Evolutionary conservation across 2,797 vertebrate species (phyloP), one percentile per base, ranked within the genome.

Genomic region (Rallus crepitans): DNA sequence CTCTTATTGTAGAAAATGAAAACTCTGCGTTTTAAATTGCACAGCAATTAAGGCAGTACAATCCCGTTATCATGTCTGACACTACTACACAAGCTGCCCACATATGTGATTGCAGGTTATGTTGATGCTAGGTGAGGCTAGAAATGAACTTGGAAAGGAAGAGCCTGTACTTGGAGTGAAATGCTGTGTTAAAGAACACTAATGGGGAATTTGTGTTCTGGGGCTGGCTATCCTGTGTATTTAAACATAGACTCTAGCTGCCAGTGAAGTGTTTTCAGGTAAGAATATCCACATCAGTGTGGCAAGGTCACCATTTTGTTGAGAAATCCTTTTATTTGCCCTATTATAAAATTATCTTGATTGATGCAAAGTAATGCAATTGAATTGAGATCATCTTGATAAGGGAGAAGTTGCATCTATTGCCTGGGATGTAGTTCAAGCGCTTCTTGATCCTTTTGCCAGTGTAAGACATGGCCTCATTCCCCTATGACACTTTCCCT

Each of bases 221-320:
- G 30, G 48, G 31, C 24, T 28, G 15, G 68, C 17, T 33, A 42
- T 12, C 11, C 57, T 7, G 5, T 33, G 15, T 73, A 17, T 60
- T 70, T 15, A 78, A 55, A 73, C 9, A 11, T 53, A 27, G 24
- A 23, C 4, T 7, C 7, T 39, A 4, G 28, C n/a, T 85, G 45
- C 23, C 42, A 60, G 16, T 35, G 45, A 31, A 40, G 11, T 1
- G 4, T 70, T 85, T 66, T 66, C 30, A 28, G 5, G 2, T 47
- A 7, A 45, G 12, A 75, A 7, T 35, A 42, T 11, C 17, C 73
- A n/a, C 15, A 60, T 13, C 8, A 1, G 0, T 30, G n/a, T 25
- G 63, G 20, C 18, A 70, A 33, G 30, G 40, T 42, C 13, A 73
- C 7, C 0, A 0, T 24, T 81, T 56, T 78, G 28, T 37, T 59